These are phyloP conservation scores for Pangasius krempfi DNA, from an alignment of 2,797 vertebrate species.

Conservation along the genomic window DNA sequence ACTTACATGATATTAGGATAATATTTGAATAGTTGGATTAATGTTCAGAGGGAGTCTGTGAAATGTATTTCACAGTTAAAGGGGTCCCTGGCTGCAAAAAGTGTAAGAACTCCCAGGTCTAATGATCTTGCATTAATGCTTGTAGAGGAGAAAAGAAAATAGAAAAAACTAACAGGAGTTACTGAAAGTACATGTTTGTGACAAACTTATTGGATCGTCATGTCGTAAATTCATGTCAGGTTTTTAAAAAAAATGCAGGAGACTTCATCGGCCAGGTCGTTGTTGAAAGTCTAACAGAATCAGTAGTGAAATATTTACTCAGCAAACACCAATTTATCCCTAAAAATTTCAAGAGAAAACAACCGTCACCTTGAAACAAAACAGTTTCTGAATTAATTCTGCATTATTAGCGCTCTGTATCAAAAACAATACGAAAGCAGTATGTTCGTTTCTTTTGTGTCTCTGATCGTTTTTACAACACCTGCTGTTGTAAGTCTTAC, in stretches of 20 bases:
- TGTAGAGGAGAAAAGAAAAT: too few relatives aligned
- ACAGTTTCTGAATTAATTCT: not conserved
- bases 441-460: not conserved
- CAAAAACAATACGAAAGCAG: not conserved
- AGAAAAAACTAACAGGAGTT: too few relatives aligned
- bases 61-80: not conserved
- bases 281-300: not conserved
- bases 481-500: too few relatives aligned
- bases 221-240: not conserved
- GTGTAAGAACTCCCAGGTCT: not conserved
- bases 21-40: not conserved
- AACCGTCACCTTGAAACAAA: not conserved
- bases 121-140: not conserved
- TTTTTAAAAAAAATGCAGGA: too few relatives aligned
- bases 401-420: not conserved
- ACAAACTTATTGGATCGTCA: too few relatives aligned
- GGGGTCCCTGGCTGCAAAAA: too few relatives aligned
- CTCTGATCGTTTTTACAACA: too few relatives aligned
- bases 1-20: not conserved
- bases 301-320: not conserved
- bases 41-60: not conserved
- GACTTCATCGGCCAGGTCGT: too few relatives aligned
- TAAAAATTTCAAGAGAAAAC: not conserved
- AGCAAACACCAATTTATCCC: not conserved
- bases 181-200: too few relatives aligned